Conservation (phyloP, 1,140 invertebrate species). For the Drosophila paulistorum region DNA sequence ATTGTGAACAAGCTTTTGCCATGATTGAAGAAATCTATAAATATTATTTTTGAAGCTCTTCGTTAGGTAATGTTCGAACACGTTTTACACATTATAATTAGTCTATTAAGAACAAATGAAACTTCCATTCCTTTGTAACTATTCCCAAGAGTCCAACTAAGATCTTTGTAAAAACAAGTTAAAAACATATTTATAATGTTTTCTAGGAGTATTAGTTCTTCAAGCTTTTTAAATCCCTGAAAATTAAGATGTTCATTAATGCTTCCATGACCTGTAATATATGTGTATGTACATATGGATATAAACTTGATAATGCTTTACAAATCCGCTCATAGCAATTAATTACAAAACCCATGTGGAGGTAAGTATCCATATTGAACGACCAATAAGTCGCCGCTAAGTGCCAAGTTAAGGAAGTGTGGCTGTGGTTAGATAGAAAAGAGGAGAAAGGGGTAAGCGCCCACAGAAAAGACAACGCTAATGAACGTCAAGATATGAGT, state of each 20-base stretch:
- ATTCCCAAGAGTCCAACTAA: too few species aligned
- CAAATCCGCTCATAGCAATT: conserved; percentile 64
- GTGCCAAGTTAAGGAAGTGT: conserved; percentile 37
- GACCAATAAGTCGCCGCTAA: conserved; percentile 71
- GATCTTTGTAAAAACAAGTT: too few species aligned
- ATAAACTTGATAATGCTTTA: conserved; percentile 58
- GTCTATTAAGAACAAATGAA: too few species aligned
- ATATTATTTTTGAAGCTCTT: too few species aligned
- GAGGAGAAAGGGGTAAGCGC: conserved; percentile 43
- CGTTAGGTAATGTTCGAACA: too few species aligned
- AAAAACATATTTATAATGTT: too few species aligned
- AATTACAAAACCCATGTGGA: conserved; percentile 53
- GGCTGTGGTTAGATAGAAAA: not conserved
- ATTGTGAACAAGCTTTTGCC: too few species aligned
- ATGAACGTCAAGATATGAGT: conserved; percentile 73
- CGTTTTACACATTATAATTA: too few species aligned
- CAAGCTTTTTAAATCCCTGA: not conserved
- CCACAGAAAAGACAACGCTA: conserved; percentile 70
- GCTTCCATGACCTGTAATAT: conserved; percentile 24
- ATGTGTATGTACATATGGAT: conserved; percentile 8
- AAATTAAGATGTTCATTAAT: conserved; percentile 22
- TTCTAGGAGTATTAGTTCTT: too few species aligned
- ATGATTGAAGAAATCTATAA: too few species aligned
- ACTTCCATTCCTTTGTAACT: too few species aligned
- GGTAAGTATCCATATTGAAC: conserved; percentile 49